phyloP scores from a whole-genome alignment of 2,888 invertebrate species.

The Leucania comma region DNA sequence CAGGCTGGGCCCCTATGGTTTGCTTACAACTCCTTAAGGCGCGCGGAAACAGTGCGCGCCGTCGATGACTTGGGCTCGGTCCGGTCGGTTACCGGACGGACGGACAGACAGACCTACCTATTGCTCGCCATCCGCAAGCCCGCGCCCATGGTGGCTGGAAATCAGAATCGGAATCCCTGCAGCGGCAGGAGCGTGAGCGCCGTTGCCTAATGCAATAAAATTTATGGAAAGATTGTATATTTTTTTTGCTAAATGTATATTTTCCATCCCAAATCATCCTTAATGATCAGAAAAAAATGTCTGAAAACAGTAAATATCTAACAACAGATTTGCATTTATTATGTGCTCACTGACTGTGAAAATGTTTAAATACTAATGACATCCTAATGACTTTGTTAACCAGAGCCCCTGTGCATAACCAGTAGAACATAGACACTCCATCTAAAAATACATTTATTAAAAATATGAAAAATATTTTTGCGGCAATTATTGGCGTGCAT shows the following conservation, averaged over 20 bases:
- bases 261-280: background rate
- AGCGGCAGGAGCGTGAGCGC: no score
- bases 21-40: no score
- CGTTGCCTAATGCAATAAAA: no score
- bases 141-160: no score
- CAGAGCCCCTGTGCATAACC: background rate
- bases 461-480: slow-evolving; percentile 12
- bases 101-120: no score
- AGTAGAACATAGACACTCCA: slow-evolving; percentile 12
- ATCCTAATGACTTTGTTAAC: slow-evolving; percentile 14
- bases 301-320: background rate
- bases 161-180: no score
- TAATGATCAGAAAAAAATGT: background rate
- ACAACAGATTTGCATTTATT: background rate
- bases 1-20: no score
- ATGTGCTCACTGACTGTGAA: slow-evolving; percentile 8
- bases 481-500: background rate
- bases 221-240: no score
- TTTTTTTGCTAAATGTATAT: background rate
- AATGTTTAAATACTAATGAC: slow-evolving; percentile 4
- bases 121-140: no score
- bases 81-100: no score
- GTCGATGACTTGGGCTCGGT: no score
- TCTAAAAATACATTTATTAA: background rate
- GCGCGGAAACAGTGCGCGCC: no score